These are phyloP conservation scores for Eristalis intricaria DNA, from an alignment of 2,888 invertebrate species.

Conservation along the genomic window DNA sequence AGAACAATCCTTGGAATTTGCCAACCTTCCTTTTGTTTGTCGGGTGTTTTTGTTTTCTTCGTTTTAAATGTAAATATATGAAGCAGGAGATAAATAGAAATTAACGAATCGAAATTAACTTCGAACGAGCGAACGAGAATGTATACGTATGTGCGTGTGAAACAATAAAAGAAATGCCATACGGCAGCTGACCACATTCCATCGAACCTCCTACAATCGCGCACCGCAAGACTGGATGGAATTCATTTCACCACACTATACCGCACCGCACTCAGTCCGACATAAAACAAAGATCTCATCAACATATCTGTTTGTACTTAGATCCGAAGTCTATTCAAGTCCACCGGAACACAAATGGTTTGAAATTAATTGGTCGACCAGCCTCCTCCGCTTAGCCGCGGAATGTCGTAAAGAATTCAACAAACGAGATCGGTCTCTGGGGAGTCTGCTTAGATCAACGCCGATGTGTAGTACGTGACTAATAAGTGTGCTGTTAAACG, in stretches of 20 bases:
- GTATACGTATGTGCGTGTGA: background rate
- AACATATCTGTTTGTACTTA: background rate
- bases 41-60: background rate
- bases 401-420: background rate
- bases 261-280: background rate
- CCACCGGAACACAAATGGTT: background rate
- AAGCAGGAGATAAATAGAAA: background rate
- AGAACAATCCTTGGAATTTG: slow-evolving; percentile 17
- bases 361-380: background rate
- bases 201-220: slow-evolving; percentile 24
- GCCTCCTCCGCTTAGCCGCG: background rate
- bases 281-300: slow-evolving; percentile 1
- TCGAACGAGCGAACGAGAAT: background rate
- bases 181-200: slow-evolving; percentile 27
- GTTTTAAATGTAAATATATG: slow-evolving; percentile 10
- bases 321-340: background rate
- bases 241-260: background rate
- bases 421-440: background rate
- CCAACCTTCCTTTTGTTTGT: slow-evolving; percentile 26
- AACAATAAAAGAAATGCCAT: slow-evolving; percentile 7
- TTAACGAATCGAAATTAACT: background rate
- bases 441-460: background rate
- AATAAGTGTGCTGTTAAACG: background rate
- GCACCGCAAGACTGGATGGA: background rate
- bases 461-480: background rate